Evolutionary conservation across 2,113 vertebrate species (phyloP), one percentile per base, ranked within the genome.

Genomic region (Eretmodus cyanostictus): DNA sequence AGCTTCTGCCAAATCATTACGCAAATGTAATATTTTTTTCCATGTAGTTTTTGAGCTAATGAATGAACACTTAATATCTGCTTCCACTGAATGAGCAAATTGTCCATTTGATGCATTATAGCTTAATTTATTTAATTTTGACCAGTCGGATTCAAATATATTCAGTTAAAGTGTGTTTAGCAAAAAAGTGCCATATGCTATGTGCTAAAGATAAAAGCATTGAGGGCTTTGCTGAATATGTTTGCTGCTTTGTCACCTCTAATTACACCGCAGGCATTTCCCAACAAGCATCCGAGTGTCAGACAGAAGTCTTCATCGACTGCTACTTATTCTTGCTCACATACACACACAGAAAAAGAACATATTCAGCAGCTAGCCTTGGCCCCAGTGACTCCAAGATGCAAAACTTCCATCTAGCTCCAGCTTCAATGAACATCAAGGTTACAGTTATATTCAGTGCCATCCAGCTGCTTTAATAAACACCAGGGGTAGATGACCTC

Each of bases 191-290:
- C 8, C 36, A 45, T 34, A 47, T 45, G 40, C 40, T 47, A 9
- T 34, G 36, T 45, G 36, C 14, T 55, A 55, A 84, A 84, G 38
- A 29, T 8, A 34, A 68, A 40, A 76, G 6, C 9, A 84, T 0
- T 76, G 10, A 31, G 36, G 24, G 36, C 49, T 86, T 73, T 86
- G 36, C 54, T 19, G 53, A 7, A 63, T 61, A 51, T 53, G 49
- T 84, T 63, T 81, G 53, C 31, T 71, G 14, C 36, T 76, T 85
- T 81, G 2, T 47, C 85, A 54, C 84, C 45, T 86, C 82, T 89
- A 89, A 90, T 93, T 90, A 91, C 92, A 85, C 45, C 68, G 19
- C 68, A 82, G 81, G 71, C 34, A 22, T 34, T 73, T 85, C n/a
- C 63, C 34, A 66, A 81, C 55, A 86, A 82, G 81, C 53, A 82